Evolutionary conservation across 2,797 vertebrate species (phyloP).

Genomic region (Malurus leucopterus): DNA sequence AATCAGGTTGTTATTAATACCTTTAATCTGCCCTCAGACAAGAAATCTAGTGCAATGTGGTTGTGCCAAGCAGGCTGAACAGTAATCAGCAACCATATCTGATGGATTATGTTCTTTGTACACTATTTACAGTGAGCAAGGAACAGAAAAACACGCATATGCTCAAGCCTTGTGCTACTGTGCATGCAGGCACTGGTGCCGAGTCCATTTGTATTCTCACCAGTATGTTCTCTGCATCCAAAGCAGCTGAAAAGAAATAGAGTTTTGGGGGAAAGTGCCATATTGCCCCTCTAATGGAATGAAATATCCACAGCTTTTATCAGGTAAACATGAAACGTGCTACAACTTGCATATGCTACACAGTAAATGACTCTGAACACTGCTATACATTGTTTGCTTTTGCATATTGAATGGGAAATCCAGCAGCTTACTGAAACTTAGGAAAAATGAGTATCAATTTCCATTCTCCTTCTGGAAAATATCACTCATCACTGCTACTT

Average conservation of each 20-base stretch:
- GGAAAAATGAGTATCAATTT: background rate
- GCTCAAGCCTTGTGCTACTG: background rate
- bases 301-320: background rate
- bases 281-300: background rate
- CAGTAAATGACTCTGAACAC: background rate
- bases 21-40: constrained; percentile 46
- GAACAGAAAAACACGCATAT: background rate
- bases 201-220: background rate
- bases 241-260: background rate
- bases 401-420: background rate
- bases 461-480: background rate
- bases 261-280: background rate
- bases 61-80: constrained; percentile 17
- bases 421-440: background rate
- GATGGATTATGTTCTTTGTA: constrained; percentile 22
- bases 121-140: background rate
- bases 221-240: background rate
- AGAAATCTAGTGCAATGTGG: background rate
- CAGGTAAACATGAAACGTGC: background rate
- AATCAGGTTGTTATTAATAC: constrained; percentile 46
- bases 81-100: background rate
- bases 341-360: background rate
- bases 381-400: background rate
- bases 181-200: background rate
- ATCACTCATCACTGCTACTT: background rate